Conservation (phyloP, 2,888 invertebrate genomes). For the Heliconius hortense region DNA sequence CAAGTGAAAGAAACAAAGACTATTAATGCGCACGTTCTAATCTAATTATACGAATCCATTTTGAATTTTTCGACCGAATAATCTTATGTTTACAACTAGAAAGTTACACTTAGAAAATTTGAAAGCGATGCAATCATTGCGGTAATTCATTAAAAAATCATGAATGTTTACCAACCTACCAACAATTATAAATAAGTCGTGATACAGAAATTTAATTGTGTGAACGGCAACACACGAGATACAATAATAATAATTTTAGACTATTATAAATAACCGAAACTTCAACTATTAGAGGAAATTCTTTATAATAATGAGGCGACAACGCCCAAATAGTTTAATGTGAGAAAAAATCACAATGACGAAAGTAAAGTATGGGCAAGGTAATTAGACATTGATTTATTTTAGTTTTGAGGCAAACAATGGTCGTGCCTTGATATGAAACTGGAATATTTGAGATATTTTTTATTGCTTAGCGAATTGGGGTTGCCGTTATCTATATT, state of each 20-base stretch:
- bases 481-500: slow-evolving; percentile 25
- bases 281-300: slow-evolving; percentile 48
- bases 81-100: slow-evolving; percentile 69
- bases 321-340: slow-evolving; percentile 46
- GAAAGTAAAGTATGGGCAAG: slow-evolving; percentile 36
- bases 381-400: slow-evolving; percentile 46
- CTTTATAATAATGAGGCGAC: slow-evolving; percentile 46
- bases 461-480: slow-evolving; percentile 23
- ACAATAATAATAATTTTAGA: slow-evolving; percentile 48
- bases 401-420: slow-evolving; percentile 37
- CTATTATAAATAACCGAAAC: slow-evolving; percentile 49
- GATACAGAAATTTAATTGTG: slow-evolving; percentile 50
- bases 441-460: slow-evolving; percentile 33
- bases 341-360: slow-evolving; percentile 47
- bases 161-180: slow-evolving; percentile 47
- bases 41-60: slow-evolving; percentile 45
- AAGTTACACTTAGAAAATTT: slow-evolving; percentile 53
- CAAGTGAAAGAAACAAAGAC: slow-evolving; percentile 38
- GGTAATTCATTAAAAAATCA: slow-evolving; percentile 58
- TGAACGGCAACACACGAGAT: slow-evolving; percentile 47
- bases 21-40: slow-evolving; percentile 42
- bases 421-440: slow-evolving; percentile 33
- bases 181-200: slow-evolving; percentile 45
- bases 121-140: slow-evolving; percentile 55
- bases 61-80: slow-evolving; percentile 46